These are phyloP conservation scores for Helicoverpa zea DNA, from an alignment of 1,140 invertebrate genomes.

Conservation along the genomic window DNA sequence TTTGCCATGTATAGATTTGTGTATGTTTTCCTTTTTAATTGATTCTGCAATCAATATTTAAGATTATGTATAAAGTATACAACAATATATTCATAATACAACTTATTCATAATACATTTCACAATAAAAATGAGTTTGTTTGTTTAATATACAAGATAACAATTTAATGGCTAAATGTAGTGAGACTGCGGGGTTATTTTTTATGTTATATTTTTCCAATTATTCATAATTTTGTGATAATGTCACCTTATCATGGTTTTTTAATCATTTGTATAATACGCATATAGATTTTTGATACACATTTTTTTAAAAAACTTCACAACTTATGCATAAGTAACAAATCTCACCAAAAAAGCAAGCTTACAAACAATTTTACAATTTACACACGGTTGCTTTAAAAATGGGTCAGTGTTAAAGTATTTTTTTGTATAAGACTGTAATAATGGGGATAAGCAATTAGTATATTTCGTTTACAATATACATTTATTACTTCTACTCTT, in stretches of 20 bases:
- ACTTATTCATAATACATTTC: conserved; percentile 27
- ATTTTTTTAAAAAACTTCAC: conserved; percentile 5
- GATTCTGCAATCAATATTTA: no score
- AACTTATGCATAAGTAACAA: conserved; percentile 1
- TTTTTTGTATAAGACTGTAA: no score
- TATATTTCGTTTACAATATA: no score
- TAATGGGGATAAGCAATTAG: no score
- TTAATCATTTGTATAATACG: no score
- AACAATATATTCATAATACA: conserved; percentile 4
- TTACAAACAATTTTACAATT: not conserved
- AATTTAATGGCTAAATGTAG: conserved; percentile 4
- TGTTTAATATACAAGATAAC: conserved; percentile 25
- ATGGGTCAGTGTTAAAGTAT: no score
- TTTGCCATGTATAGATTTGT: no score
- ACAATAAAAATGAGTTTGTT: conserved; percentile 31
- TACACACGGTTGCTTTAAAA: not conserved
- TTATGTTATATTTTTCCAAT: not conserved
- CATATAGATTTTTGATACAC: not conserved
- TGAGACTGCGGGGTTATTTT: not conserved
- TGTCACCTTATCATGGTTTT: not conserved
- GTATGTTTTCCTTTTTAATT: no score
- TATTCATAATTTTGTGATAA: not conserved
- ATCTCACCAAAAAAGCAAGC: conserved; percentile 2
- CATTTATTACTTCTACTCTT: no score
- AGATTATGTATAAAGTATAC: not conserved